Evolutionary conservation across 2,888 invertebrate genomes (phyloP), one percentile per base, ranked within the genome.

Genomic region (Deilephila elpenor): DNA sequence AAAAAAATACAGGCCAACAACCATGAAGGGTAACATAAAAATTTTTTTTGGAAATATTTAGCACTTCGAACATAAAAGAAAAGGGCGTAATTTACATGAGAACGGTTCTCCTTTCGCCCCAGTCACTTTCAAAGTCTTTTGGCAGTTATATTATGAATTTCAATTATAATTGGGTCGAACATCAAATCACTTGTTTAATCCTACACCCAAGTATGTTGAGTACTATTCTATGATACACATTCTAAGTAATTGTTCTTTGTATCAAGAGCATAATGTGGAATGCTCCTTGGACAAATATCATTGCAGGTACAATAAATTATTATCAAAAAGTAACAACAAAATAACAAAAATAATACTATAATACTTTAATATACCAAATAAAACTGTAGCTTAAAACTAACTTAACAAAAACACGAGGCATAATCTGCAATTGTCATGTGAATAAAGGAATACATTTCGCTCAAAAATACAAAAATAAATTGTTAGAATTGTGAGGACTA

Each of bases 361-460:
- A 83, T 83, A 86, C 78, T 86, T 82, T 82, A 85, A 82, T 86
- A 86, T 86, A 84, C 81, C 80, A 85, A 81, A 80, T 73, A 83
- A 84, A 76, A 79, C 78, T 77, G 80, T 80, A 83, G 71, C 72
- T 76, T 77, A 79, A 71, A 76, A 81, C 77, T 79, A 83, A 74
- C 77, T 79, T 84, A 78, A 74, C 56, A 73, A 73, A 77, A 74
- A 74, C 77, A 75, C 51, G 70, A 72, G 70, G 70, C 74, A 71
- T 64, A 72, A 25, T 67, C 44, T 67, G 71, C 71, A 72, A 37
- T 71, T 73, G 73, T 73, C 73, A 73, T 73, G 62, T 71, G 61
- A 71, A 59, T 51, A 51, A 60, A 32, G 25, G 25, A 61, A 51
- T 60, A 60, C 19, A 56, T 59, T 56, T 34, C 53, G 71, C 32